Conservation (phyloP, 1,140 invertebrate genomes). For the Telenomus remus region DNA sequence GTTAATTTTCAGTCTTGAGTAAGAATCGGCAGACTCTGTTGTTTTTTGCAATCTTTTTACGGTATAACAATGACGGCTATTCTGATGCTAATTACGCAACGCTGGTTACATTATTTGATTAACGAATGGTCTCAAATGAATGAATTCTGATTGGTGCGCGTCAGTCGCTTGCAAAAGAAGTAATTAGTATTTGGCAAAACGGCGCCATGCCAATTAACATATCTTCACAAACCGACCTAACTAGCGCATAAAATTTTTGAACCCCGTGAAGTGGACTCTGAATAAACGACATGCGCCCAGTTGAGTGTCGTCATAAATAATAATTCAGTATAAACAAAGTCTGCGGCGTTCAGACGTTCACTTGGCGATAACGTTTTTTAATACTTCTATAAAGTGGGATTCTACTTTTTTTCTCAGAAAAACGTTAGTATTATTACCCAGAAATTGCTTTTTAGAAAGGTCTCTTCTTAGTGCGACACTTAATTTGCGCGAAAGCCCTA, state of each 20-base stretch:
- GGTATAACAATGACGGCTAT: constrained; percentile 35
- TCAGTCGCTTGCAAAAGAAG: constrained; percentile 12
- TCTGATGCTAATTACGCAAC: constrained; percentile 39
- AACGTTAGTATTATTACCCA: constrained; percentile 71
- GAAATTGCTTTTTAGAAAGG: constrained; percentile 53
- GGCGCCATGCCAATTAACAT: constrained; percentile 25
- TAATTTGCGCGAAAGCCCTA: constrained; percentile 60
- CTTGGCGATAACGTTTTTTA: constrained; percentile 1
- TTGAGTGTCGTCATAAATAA: neutral
- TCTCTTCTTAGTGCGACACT: constrained; percentile 50
- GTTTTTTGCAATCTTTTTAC: constrained; percentile 35
- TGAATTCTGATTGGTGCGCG: constrained; percentile 27
- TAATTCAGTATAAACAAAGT: constrained; percentile 2
- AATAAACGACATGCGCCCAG: constrained; percentile 5
- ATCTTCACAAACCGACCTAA: constrained; percentile 8
- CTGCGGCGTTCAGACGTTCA: neutral
- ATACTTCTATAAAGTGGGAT: neutral
- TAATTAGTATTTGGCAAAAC: constrained; percentile 21
- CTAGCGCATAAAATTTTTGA: constrained; percentile 1
- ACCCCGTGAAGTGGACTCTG: constrained; percentile 11
- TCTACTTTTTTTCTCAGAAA: constrained; percentile 11
- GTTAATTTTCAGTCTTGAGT: too few relatives aligned
- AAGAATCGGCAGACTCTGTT: too few relatives aligned
- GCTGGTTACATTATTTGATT: constrained; percentile 39
- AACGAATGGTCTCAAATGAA: constrained; percentile 37